Conservation (phyloP, 2,797 vertebrate genomes). For the Numenius phaeopus region DNA sequence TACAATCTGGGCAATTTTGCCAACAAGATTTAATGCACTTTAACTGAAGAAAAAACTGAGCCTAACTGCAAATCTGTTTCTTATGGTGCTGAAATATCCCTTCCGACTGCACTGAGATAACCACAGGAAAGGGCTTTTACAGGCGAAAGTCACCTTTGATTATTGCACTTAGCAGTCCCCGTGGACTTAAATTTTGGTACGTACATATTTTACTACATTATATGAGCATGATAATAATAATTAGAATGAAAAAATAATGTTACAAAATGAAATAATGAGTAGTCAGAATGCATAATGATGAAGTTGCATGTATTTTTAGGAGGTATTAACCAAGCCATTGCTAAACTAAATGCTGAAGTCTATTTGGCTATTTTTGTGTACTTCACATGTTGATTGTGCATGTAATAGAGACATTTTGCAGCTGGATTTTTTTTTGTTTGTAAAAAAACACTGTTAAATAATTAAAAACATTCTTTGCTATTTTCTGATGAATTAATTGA, state of each 20-base stretch:
- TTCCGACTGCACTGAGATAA: conserved; percentile 82
- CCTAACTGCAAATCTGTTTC: conserved; percentile 80
- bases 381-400: conserved; percentile 62
- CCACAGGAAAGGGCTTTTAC: conserved; percentile 85
- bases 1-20: conserved; percentile 77
- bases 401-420: conserved; percentile 33
- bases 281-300: conserved; percentile 45
- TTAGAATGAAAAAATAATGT: not conserved
- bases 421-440: conserved; percentile 32
- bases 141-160: conserved; percentile 84
- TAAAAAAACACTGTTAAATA: conserved; percentile 71
- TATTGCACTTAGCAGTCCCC: conserved; percentile 81
- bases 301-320: conserved; percentile 70
- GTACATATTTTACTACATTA: conserved; percentile 75
- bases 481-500: conserved; percentile 69
- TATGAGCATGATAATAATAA: conserved; percentile 74
- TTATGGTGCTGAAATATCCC: conserved; percentile 86
- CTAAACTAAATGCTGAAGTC: conserved; percentile 37
- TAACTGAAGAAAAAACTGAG: conserved; percentile 83
- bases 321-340: conserved; percentile 52
- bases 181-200: conserved; percentile 83
- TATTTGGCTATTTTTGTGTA: conserved; percentile 48
- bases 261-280: conserved; percentile 33
- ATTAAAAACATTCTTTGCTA: conserved; percentile 56
- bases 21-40: conserved; percentile 83